Conservation (phyloP, 2,797 vertebrate genomes). For the Typhlichthys eigenmanni region DNA sequence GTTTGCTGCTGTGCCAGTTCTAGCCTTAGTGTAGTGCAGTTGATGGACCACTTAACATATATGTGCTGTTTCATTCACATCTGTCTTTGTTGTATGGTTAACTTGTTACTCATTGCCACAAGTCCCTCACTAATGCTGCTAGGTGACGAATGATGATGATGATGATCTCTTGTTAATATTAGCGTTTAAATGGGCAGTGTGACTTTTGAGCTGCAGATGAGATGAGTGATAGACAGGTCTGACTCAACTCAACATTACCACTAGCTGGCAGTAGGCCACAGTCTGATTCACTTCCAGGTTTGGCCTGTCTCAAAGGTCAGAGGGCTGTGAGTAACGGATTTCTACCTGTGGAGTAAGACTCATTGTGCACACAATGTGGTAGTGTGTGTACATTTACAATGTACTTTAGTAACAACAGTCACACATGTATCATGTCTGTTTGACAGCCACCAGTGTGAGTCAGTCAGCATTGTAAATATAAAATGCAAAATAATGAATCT, state of each 20-base stretch:
- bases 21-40: background rate
- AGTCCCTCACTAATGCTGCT: background rate
- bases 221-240: conserved; percentile 24
- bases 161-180: background rate
- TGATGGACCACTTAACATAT: conserved; percentile 3
- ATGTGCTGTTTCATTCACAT: background rate
- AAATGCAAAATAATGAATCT: no score
- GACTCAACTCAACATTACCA: conserved; percentile 28
- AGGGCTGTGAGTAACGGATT: conserved; percentile 4
- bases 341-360: conserved; percentile 13
- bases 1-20: background rate
- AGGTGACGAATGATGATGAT: background rate
- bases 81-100: background rate
- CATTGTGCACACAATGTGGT: background rate
- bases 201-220: conserved; percentile 19
- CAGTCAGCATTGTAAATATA: no score
- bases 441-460: no score
- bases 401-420: no score
- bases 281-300: conserved; percentile 33
- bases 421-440: no score
- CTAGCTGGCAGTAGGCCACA: conserved; percentile 20
- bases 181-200: conserved; percentile 20
- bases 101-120: background rate
- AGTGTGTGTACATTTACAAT: no score
- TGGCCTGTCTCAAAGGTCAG: conserved; percentile 6